Base-by-base conservation (phyloP, 2,888 invertebrate species). In the Argynnis bischoffii region DNA sequence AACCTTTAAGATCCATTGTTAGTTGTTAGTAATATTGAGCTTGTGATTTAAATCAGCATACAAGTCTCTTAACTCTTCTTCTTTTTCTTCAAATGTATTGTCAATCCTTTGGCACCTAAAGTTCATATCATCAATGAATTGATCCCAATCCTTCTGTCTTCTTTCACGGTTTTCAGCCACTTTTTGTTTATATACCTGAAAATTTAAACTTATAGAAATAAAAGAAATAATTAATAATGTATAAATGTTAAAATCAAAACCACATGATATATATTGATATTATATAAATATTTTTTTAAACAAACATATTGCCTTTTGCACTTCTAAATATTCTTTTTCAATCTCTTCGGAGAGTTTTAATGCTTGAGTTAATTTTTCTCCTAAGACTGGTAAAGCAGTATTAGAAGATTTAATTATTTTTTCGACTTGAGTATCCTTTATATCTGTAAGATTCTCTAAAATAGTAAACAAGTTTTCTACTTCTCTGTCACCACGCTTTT, bases 61-160 rank as follows among this genome's bases (percentile, higher is more conserved):
- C 77, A 96, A 94, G 74, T 95, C 95, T 74, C 94, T 90, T 6
- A 97, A 88, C 87, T 97, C 95, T 80, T 95, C 95, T 88, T 97
- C 96, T 86, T 97, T 96, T 79, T 95, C 95, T 81, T 95, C 94
- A 90, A 96, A 97, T 53, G 95, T 95, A 82, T 94, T 94, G 79
- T 97, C 96, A 75, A 97, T 95, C 82, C 95, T 94, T 75, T 94
- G 92, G 84, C 96, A 97, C 79, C 95, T 95, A 75, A 95, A 94
- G 79, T 95, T 95, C 90, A 97, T 95, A 86, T 96, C 95, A 93
- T 95, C 95, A 86, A 96, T 95, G 81, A 97, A 97, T 73, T 94
- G 93, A 78, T 95, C 94, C 95, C 96, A 96, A 85, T 96, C 95
- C 63, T 87, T 87, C 75, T 87, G 81, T 56, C 92, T 84, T 70